These are phyloP conservation scores for Xylophagus ater DNA, from an alignment of 2,888 invertebrate species.

Conservation along the genomic window DNA sequence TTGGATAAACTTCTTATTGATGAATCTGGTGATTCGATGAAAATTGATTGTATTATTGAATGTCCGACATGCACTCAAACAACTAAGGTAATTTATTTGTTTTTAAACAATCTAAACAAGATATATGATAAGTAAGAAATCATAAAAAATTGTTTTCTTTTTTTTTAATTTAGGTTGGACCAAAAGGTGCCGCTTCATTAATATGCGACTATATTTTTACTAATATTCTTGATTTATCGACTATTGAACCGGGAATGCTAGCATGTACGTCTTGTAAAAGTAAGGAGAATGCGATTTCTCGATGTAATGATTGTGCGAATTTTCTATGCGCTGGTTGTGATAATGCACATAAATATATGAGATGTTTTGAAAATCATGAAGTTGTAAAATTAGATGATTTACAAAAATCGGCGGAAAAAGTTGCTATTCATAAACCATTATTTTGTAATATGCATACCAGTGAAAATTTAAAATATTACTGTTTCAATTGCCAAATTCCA, in stretches of 20 bases:
- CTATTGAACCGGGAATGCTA: conserved; percentile 55
- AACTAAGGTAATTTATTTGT: conserved; percentile 58
- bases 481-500: conserved; percentile 73
- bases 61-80: conserved; percentile 79
- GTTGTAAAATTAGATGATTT: conserved; percentile 83
- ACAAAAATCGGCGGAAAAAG: conserved; percentile 59
- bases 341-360: conserved; percentile 92
- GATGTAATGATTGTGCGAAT: conserved; percentile 90
- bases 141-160: too few relatives aligned
- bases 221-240: conserved; percentile 71
- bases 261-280: conserved; percentile 93
- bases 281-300: conserved; percentile 85
- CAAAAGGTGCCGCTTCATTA: conserved; percentile 66
- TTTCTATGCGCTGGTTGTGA: conserved; percentile 90
- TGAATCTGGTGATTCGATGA: conserved; percentile 56
- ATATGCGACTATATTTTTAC: conserved; percentile 79
- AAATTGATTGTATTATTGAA: conserved; percentile 51
- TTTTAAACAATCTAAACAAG: background rate
- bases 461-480: conserved; percentile 80
- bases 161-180: conserved; percentile 46
- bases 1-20: conserved; percentile 67
- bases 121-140: too few relatives aligned
- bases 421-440: conserved; percentile 81
- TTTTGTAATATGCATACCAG: conserved; percentile 70
- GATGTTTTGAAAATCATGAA: conserved; percentile 90